Evolutionary conservation across 2,888 invertebrate genomes (phyloP), one percentile per base, ranked within the genome.

Genomic region (Drosophila eohydei): DNA sequence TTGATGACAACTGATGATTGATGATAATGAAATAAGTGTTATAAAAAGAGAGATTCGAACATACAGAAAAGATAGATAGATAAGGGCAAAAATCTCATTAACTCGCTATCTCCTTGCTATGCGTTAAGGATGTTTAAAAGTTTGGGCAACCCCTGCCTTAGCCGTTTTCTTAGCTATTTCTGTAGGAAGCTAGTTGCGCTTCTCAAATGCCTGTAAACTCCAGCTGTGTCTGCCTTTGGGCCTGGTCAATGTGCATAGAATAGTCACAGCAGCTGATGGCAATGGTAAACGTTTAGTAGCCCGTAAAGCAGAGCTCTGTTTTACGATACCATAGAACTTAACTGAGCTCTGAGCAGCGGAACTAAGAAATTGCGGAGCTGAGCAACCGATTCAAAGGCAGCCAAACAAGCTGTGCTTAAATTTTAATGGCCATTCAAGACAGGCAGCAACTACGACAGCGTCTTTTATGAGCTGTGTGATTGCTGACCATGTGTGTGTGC

Each of bases 391-490:
- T 12, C 46, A 57, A 44, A 34, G 46, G 56, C 56, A 74, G 74
- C 60, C 50, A 67, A 61, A 61, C 62, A 77, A 74, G 79, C 66
- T 78, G 88, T 84, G 86, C 88, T 84, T 80, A 78, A 84, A 88
- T 88, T 84, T 88, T 88, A 84, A 84, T 88, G 86, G 77, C 74
- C 78, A 82, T 85, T 84, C 75, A 80, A 84, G 83, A 73, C 64
- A 57, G 48, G 46, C 65, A 71, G 65, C 78, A 60, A 63, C 79
- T 74, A 54, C 63, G 61, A 57, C 46, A 71, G 71, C 83, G 68
- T 85, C 88, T 83, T 83, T 83, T 83, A 83, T 83, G 88, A 84
- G 86, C 88, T 84, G 88, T 86, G 83, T 88, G 83, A 88, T 88
- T 84, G 88, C 71, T 43, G 36, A 41, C 51, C 65, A 66, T 78